These are phyloP conservation scores for Perithous albicinctus DNA, from an alignment of 2,888 invertebrate species.

Conservation along the genomic window DNA sequence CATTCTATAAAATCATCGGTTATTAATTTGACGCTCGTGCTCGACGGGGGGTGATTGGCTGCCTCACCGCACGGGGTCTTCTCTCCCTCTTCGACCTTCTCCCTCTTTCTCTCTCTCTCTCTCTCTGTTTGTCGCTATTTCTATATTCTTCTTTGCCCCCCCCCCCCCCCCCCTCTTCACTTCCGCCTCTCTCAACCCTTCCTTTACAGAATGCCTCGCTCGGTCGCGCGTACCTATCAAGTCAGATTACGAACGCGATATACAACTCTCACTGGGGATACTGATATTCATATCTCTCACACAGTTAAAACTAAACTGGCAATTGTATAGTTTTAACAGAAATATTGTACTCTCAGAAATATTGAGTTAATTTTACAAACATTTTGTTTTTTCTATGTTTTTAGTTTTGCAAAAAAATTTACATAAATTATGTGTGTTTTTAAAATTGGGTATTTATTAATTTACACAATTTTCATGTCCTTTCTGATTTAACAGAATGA, in stretches of 20 bases:
- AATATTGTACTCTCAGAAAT: too few relatives aligned
- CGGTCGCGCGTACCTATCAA: conserved; percentile 23
- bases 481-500: too few relatives aligned
- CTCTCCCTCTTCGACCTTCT: conserved; percentile 51
- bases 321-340: too few relatives aligned
- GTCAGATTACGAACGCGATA: conserved; percentile 35
- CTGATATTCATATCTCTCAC: conserved; percentile 10
- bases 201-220: conserved; percentile 10
- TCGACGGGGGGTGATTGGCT: conserved; percentile 80
- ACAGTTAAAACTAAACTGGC: too few relatives aligned
- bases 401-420: too few relatives aligned
- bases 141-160: too few relatives aligned
- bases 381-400: too few relatives aligned
- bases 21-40: conserved; percentile 83
- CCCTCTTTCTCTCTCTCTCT: conserved; percentile 20
- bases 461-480: too few relatives aligned
- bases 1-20: conserved; percentile 83
- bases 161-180: conserved; percentile 12
- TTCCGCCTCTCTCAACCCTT: neutral
- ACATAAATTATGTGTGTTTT: too few relatives aligned
- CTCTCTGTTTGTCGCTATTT: conserved; percentile 6
- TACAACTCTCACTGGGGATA: neutral
- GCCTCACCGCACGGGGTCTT: conserved; percentile 74
- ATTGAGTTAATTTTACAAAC: too few relatives aligned
- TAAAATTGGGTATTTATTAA: too few relatives aligned